Evolutionary conservation across 1,140 invertebrate species (phyloP), one percentile per base, ranked within the genome.

Genomic region (Stegodyphus mimosarum): DNA sequence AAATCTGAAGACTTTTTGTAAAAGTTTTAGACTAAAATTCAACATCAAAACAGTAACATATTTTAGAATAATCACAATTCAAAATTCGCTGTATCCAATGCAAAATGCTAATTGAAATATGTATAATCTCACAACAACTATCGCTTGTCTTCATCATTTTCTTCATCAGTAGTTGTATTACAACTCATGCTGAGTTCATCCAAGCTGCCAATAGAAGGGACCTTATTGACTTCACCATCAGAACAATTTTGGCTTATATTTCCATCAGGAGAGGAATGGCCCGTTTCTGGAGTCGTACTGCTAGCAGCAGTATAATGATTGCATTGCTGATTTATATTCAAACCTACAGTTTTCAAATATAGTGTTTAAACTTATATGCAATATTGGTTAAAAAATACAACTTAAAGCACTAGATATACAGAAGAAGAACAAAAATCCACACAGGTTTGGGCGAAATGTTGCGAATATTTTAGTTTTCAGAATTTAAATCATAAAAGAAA

Each of bases 161-260:
- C 83, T 72, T 86, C 83, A 64, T 86, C 83, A 9, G 74, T 86
- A 15, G 63, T 48, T 50, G 75, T 71, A 17, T 74, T 80, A 15
- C 77, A 78, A 49, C 77, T 81, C 77, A 86, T 79, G 18, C 85
- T 86, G n/a, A 86, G 71, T 33, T 86, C 77, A 7, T 80, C 85
- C 53, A 86, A 60, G 49, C 85, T 86, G n/a, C 85, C 85, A 18
- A 80, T 75, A 0, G 76, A 80, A 48, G 77, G 75, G 13, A 81
- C 77, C 53, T 80, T 86, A 48, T 86, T 80, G 5, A 18, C 69
- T 75, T 86, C 85, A 7, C 71, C 77, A 52, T 86, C 85, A 50
- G 85, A 80, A 49, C 85, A 86, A 69, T 86, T 80, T 69, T 75
- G 85, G 50, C 85, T 86, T 11, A 80, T 53, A 17, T 80, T 80